These are phyloP conservation scores for Menidia menidia DNA, from an alignment of 2,797 vertebrate species.

Conservation along the genomic window DNA sequence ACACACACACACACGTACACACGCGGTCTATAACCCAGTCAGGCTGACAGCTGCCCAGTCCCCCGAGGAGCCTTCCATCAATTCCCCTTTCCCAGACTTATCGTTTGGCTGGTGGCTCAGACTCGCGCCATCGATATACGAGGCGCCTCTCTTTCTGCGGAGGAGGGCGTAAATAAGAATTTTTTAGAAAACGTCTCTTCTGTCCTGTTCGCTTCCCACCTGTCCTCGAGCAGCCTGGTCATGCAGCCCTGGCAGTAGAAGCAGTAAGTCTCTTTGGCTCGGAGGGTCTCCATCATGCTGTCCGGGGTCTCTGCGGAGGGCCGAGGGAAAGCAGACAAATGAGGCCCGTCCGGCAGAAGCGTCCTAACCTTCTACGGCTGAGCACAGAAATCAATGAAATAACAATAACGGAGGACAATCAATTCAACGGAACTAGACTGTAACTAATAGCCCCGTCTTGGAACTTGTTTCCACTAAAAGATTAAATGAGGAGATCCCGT, in stretches of 20 bases:
- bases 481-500: background rate
- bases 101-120: constrained; percentile 27
- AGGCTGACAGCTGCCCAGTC: constrained; percentile 43
- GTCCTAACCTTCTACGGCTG: constrained; percentile 44
- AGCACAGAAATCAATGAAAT: constrained; percentile 50
- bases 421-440: constrained; percentile 50
- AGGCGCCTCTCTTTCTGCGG: constrained; percentile 41
- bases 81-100: constrained; percentile 28
- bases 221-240: constrained; percentile 83
- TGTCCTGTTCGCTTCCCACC: constrained; percentile 81
- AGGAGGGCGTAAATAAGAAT: constrained; percentile 52
- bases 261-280: constrained; percentile 80
- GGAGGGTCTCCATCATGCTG: constrained; percentile 80
- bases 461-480: constrained; percentile 13
- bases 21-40: constrained; percentile 40
- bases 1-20: constrained; percentile 29
- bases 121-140: constrained; percentile 54
- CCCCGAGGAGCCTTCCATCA: constrained; percentile 54
- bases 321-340: constrained; percentile 60
- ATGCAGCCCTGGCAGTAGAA: constrained; percentile 93
- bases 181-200: constrained; percentile 30
- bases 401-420: constrained; percentile 30
- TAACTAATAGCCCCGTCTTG: constrained; percentile 42
- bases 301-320: constrained; percentile 77
- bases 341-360: constrained; percentile 46